Percentiles rank a stretch among this genome's conserved stretches.
These are phyloP conservation scores for Myotis findleyi DNA, from an alignment of 2,797 vertebrate genomes.

Conservation along the genomic window DNA sequence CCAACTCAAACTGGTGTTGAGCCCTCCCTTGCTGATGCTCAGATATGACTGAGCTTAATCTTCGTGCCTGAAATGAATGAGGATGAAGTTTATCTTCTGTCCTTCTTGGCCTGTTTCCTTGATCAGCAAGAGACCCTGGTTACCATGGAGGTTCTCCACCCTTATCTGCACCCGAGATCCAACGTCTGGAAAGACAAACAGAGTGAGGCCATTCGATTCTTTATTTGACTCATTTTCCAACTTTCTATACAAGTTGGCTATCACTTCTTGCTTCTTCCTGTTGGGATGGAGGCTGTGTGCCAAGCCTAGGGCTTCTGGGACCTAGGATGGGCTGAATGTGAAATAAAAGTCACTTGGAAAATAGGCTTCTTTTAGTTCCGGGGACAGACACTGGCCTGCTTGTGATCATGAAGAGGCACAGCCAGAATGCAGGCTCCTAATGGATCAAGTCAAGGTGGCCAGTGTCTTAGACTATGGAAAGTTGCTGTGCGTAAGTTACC, in stretches of 20 bases:
- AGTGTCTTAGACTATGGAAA: background rate
- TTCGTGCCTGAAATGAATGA: background rate
- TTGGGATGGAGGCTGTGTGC: background rate
- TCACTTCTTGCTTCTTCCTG: background rate
- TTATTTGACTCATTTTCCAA: background rate
- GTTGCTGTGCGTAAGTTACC: background rate
- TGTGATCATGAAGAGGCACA: background rate
- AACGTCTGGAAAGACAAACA: background rate
- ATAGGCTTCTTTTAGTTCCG: background rate
- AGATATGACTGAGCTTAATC: conserved; percentile 50
- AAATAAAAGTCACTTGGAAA: conserved; percentile 13
- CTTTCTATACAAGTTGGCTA: background rate
- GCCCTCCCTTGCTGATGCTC: conserved; percentile 24
- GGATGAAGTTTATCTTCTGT: conserved; percentile 24
- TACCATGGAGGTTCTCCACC: background rate
- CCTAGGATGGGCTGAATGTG: background rate
- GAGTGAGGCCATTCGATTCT: background rate
- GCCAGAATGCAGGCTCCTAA: background rate
- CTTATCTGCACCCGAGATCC: background rate
- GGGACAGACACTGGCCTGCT: background rate
- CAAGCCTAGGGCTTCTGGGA: background rate
- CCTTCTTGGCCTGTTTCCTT: conserved; percentile 11
- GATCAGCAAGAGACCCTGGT: background rate
- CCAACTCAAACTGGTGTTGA: conserved; percentile 62
- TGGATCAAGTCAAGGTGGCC: background rate